A percentile compares a stretch with the other conserved stretches of the same genome.
phyloP scores from a whole-genome alignment of 2,113 vertebrate species.

The Rhipidura dahli region DNA sequence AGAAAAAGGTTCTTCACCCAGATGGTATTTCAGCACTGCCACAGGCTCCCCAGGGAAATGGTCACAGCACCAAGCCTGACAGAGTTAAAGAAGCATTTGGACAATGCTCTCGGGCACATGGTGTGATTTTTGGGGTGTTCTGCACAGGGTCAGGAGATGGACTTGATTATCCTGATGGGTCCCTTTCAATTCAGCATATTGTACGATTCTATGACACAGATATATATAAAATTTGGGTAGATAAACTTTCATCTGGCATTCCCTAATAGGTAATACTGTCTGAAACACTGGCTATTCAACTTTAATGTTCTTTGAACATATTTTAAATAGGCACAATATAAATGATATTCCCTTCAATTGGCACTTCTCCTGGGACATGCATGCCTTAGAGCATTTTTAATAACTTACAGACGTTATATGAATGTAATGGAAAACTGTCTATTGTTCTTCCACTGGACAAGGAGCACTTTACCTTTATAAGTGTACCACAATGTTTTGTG shows the following conservation, averaged over 20 bases:
- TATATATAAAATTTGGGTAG: not conserved
- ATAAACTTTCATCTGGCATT: not conserved
- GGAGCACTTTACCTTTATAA: not conserved
- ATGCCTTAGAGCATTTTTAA: constrained; percentile 52
- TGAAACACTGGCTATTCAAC: not conserved
- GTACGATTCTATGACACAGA: not conserved
- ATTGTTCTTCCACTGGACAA: constrained; percentile 29
- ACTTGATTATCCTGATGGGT: not conserved
- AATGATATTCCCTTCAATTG: constrained; percentile 20
- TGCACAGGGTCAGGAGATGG: not conserved
- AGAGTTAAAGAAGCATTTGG: not conserved
- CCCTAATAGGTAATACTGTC: not conserved
- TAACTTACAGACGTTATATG: not conserved
- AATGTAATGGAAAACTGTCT: constrained; percentile 11
- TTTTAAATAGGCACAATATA: constrained; percentile 28
- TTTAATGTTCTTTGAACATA: constrained; percentile 21
- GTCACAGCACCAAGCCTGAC: not conserved
- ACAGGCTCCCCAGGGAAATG: not conserved
- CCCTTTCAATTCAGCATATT: not conserved
- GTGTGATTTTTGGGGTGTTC: not conserved
- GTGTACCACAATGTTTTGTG: not conserved
- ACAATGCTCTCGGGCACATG: not conserved
- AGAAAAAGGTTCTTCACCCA: not conserved
- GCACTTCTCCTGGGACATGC: not conserved
- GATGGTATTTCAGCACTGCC: not conserved